Percentiles rank a stretch among this genome's conserved stretches.
These are phyloP conservation scores for Melanostoma scalare DNA, from an alignment of 2,888 invertebrate species.

Conservation along the genomic window DNA sequence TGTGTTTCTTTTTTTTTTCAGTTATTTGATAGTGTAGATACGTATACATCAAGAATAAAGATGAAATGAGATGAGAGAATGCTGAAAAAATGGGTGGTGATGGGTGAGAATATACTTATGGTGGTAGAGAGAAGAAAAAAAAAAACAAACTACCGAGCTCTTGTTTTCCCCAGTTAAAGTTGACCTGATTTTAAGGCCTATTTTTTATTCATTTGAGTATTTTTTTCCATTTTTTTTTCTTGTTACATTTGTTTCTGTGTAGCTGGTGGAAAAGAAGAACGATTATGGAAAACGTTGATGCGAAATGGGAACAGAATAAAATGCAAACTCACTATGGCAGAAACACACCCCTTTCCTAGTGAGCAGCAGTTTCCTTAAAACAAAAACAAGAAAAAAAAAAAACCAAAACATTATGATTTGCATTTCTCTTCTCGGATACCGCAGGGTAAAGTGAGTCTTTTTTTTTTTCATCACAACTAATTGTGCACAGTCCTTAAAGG, in stretches of 20 bases:
- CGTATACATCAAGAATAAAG: slow-evolving; percentile 42
- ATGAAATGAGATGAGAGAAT: slow-evolving; percentile 58
- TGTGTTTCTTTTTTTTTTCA: slow-evolving; percentile 14
- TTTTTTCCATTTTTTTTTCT: slow-evolving; percentile 26
- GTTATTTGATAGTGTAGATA: slow-evolving; percentile 39
- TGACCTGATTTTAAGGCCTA: slow-evolving; percentile 71
- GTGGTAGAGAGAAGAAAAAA: slow-evolving; percentile 1
- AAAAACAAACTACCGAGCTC: slow-evolving; percentile 13
- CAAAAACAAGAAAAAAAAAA: not conserved
- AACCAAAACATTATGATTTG: not conserved
- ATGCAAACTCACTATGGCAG: slow-evolving; percentile 17
- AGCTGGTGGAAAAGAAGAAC: slow-evolving; percentile 4
- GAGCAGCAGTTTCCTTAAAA: slow-evolving; percentile 9
- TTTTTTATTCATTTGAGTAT: slow-evolving; percentile 63
- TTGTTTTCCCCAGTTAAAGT: slow-evolving; percentile 67
- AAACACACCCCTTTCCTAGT: slow-evolving; percentile 21
- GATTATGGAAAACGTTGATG: slow-evolving; percentile 53
- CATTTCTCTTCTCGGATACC: not conserved
- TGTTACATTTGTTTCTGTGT: slow-evolving; percentile 31
- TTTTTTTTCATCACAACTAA: not conserved
- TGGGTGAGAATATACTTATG: slow-evolving; percentile 37
- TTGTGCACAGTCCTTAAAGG: too few species aligned
- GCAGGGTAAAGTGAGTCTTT: not conserved
- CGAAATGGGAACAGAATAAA: slow-evolving; percentile 25
- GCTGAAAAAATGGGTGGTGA: slow-evolving; percentile 40